These are phyloP conservation scores for Lochmaea capreae DNA, from an alignment of 2,888 invertebrate genomes.

Conservation along the genomic window DNA sequence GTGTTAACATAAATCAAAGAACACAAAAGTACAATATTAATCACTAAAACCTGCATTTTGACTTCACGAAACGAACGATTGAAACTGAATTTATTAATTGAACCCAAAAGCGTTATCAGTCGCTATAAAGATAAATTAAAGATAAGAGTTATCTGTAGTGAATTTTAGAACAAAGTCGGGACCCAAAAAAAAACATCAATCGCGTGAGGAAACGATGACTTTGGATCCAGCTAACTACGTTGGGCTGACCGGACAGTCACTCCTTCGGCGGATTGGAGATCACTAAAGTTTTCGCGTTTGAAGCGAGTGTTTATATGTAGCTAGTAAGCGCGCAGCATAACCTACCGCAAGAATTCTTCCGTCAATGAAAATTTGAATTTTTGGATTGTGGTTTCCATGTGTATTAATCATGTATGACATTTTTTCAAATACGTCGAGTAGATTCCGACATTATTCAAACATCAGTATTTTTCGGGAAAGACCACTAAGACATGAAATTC, in stretches of 20 bases:
- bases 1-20: conserved; percentile 31
- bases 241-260: conserved; percentile 27
- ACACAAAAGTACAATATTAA: conserved; percentile 41
- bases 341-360: conserved; percentile 45
- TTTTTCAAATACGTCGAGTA: not conserved
- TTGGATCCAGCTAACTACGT: conserved; percentile 35
- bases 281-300: conserved; percentile 39
- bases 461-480: no score
- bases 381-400: conserved; percentile 33
- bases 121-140: conserved; percentile 23
- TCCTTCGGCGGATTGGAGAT: conserved; percentile 31
- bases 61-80: conserved; percentile 20
- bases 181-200: conserved; percentile 46
- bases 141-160: conserved; percentile 9
- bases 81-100: conserved; percentile 25
- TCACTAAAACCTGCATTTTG: conserved; percentile 41
- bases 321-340: conserved; percentile 30
- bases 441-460: not conserved
- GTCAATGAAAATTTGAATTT: conserved; percentile 22
- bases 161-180: conserved; percentile 19
- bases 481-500: no score
- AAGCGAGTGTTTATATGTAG: conserved; percentile 39
- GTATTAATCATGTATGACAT: not conserved
- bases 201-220: conserved; percentile 47
- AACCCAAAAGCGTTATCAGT: conserved; percentile 19